Base-by-base conservation (phyloP, 2,888 invertebrate genomes). In the Uloborus plumipes region DNA sequence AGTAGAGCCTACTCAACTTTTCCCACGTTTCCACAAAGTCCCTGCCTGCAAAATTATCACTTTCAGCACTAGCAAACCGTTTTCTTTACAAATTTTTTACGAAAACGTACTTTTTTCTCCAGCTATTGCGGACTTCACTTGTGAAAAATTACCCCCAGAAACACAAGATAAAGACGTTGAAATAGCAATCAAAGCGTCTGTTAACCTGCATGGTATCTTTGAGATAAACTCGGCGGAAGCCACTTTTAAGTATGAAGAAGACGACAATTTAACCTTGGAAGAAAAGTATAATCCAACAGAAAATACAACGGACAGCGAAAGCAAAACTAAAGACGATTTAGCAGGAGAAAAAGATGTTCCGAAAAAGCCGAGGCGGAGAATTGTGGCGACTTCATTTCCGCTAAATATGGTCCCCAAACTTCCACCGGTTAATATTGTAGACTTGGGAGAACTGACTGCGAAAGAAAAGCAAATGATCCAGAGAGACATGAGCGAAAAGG, bases 1-100 rank as follows among this genome's bases (percentile, higher is more conserved):
- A n/a, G n/a, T 47, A 3, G 58, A 50, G 14, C 65, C 64, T 15
- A 94, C 95, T 91, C 97, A 97, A 91, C 95, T 96, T 47, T 99
- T 98, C 90, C 94, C 94, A 0, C 91, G 93, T 75, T 95, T 95
- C 90, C 98, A 99, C 89, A 88, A 88, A 65, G 93, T 96, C 70
- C 99, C 99, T 14, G 97, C 95, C 90, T 95, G 96, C 16, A 97
- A 97, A 89, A 93, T 98, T 92, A 90, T 99, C 85, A 97, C 98
- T 0, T 94, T 99, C 89, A 95, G 94, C 89, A 93, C 96, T 86
- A 94, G 93, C 87, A 95, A 94, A 87, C 94, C 97, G 6, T 98
- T 99, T 89, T 91, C 92, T 85, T 92, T 99, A 86, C 93, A 93
- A 84, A 96, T 97, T 9, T 93, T 92, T 87, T 99, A 99, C 89